Conservation (phyloP, 2,797 vertebrate species). For the Meda fulgida region DNA sequence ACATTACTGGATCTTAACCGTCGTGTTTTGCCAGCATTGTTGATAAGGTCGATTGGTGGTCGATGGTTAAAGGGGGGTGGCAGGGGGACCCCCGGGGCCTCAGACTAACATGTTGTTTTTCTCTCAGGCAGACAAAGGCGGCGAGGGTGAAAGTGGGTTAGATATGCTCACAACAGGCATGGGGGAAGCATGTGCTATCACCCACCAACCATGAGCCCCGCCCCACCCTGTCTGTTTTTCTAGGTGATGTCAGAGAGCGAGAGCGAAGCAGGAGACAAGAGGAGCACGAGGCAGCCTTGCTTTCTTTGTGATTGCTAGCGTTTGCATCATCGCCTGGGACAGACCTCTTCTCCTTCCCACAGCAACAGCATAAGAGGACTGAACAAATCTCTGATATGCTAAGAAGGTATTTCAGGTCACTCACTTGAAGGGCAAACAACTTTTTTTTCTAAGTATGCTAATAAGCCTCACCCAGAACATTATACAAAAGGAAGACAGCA, state of each 20-base stretch:
- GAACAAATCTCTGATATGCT: slow-evolving; percentile 59
- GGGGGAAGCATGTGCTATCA: slow-evolving; percentile 61
- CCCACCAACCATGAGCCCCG: slow-evolving; percentile 38
- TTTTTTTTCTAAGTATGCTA: slow-evolving; percentile 66
- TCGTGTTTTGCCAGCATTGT: slow-evolving; percentile 17
- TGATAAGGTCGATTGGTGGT: slow-evolving; percentile 8
- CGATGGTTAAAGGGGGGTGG: slow-evolving; percentile 11
- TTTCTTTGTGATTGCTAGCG: slow-evolving; percentile 75
- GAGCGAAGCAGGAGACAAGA: slow-evolving; percentile 47
- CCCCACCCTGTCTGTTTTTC: slow-evolving; percentile 57
- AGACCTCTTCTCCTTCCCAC: slow-evolving; percentile 59
- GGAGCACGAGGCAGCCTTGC: slow-evolving; percentile 53
- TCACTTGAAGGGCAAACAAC: slow-evolving; percentile 11
- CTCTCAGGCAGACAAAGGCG: slow-evolving; percentile 64
- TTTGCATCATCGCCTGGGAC: slow-evolving; percentile 80
- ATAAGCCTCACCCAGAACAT: slow-evolving; percentile 52
- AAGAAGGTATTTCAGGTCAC: slow-evolving; percentile 58
- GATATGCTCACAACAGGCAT: slow-evolving; percentile 64
- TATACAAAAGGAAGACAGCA: slow-evolving; percentile 76
- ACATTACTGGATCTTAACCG: slow-evolving; percentile 43
- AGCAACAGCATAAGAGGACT: slow-evolving; percentile 63
- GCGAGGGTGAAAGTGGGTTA: slow-evolving; percentile 64
- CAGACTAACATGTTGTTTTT: slow-evolving; percentile 60
- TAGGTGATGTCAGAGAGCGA: slow-evolving; percentile 58
- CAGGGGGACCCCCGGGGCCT: slow-evolving; percentile 42